Evolutionary conservation across 2,797 vertebrate genomes (phyloP), one percentile per base, ranked within the genome.

Genomic region (Phrynocephalus guinanensis): DNA sequence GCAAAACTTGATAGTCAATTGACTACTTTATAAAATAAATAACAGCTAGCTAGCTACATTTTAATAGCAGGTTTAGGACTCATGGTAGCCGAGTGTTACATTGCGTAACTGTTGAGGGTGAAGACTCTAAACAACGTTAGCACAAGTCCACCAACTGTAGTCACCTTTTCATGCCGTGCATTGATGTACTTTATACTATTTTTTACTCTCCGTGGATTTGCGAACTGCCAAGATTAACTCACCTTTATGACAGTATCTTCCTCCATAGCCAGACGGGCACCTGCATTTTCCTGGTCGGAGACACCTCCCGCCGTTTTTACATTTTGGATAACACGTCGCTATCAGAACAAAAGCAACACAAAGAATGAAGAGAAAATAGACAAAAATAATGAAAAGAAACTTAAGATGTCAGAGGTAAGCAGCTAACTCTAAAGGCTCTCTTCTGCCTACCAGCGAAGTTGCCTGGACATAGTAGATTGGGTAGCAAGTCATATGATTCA

Each of bases 231-330:
- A 50, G 38, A 73, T 84, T 77, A 90, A 92, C 86, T 88, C 83
- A 98, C 98, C 98, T 97, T 97, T 97, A 92, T 98, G 97, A 91
- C 98, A 98, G 85, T 98, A 98, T 97, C 95, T 96, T 81, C 98
- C 98, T 80, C 97, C 97, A 79, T 96, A 97, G 22, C 97, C 98
- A 83, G 96, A 90, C 18, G 95, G 96, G 89, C 98, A 98, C 94
- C 98, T 96, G 95, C 98, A 98, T 93, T 98, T 98, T 86, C 97
- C 98, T 86, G 97, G 98, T 73, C 97, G 96, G 78, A 98, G 97
- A 91, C 98, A 98, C 83, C 93, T 95, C 76, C 98, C 97, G 80
- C 97, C 97, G 6, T 98, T 98, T 95, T 98, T 98, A 96, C 98
- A 98, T 94, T 98, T 98, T 86, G 98, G 98, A 79, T 96, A 97